Base-by-base conservation (phyloP, 1,140 invertebrate genomes). In the Parapsyche elsis region DNA sequence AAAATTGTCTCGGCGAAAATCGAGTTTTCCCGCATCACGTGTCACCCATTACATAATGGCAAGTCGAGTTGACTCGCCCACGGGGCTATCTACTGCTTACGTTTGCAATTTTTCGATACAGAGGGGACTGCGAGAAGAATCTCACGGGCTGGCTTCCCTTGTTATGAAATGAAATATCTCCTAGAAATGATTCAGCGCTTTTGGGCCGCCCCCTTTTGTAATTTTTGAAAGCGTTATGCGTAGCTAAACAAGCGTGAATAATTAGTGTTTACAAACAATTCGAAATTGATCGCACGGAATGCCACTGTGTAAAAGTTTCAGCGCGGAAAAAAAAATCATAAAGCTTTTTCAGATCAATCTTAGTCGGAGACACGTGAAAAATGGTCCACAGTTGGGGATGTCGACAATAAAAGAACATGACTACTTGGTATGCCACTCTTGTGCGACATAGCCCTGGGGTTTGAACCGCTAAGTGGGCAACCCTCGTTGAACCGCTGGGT, bases 151-250 rank as follows among this genome's bases (percentile, higher is more conserved):
- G 45, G 9, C 53, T 19, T 75, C 53, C 75, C 75, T 77, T 77
- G 75, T 77, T 77, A 53, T 38, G 64, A 49, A 53, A 77, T 77
- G 75, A 77, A 77, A 77, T 77, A 77, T 77, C 16, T 45, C 1
- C n/a, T 0, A 9, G n/a, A 12, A 16, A 46, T 77, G 75, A 77
- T 64, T 77, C 59, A 30, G 57, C 75, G 24, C 12, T 57, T 77
- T 64, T 77, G 9, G 5, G 0, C 75, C 12, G 49, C n/a, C 19
- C 71, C 38, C 71, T 57, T 76, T 76, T 53, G 24, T 74, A 30
- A 19, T 45, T 16, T 16, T 21, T 21, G 21, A n/a, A 12, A 38
- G n/a, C 71, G 30, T 53, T 75, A 46, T 75, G 16, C 24, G 24
- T 10, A 53, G 4, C 53, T 77, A 77, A 77, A 64, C 26, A 24